phyloP scores from a whole-genome alignment of 92 coral and sea anemone species.

The Pocillopora grandis region DNA sequence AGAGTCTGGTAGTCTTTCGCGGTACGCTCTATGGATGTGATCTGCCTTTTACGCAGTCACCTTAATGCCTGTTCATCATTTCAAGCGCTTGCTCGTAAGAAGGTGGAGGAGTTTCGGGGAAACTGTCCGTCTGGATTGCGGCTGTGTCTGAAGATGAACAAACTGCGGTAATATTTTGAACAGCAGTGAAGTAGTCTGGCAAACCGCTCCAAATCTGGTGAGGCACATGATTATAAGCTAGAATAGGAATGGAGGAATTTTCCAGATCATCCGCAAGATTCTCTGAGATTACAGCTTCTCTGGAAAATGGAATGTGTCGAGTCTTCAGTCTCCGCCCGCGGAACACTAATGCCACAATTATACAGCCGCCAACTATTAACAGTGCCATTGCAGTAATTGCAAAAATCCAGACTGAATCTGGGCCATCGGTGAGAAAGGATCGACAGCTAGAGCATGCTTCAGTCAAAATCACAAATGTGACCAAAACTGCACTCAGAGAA shows the following conservation, averaged over 20 bases:
- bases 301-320: neutral
- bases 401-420: neutral
- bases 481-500: neutral
- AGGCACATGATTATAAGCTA: conserved; percentile 9
- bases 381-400: neutral
- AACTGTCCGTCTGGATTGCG: neutral
- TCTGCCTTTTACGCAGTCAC: neutral
- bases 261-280: conserved; percentile 63
- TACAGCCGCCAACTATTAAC: neutral
- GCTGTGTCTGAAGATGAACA: neutral
- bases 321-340: conserved; percentile 1
- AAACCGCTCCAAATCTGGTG: neutral
- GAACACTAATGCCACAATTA: conserved; percentile 21
- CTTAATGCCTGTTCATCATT: conserved; percentile 19
- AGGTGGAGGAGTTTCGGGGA: conserved; percentile 55
- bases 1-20: too few relatives aligned
- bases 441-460: neutral
- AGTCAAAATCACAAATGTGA: neutral
- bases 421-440: neutral
- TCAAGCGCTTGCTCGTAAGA: conserved; percentile 66
- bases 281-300: conserved; percentile 52
- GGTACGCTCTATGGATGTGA: too few relatives aligned
- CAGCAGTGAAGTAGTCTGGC: conserved; percentile 17
- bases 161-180: neutral
- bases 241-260: conserved; percentile 57